Percentiles rank a stretch among this genome's conserved stretches.
These are phyloP conservation scores for Meganola albula DNA, from an alignment of 2,888 invertebrate species.

Conservation along the genomic window DNA sequence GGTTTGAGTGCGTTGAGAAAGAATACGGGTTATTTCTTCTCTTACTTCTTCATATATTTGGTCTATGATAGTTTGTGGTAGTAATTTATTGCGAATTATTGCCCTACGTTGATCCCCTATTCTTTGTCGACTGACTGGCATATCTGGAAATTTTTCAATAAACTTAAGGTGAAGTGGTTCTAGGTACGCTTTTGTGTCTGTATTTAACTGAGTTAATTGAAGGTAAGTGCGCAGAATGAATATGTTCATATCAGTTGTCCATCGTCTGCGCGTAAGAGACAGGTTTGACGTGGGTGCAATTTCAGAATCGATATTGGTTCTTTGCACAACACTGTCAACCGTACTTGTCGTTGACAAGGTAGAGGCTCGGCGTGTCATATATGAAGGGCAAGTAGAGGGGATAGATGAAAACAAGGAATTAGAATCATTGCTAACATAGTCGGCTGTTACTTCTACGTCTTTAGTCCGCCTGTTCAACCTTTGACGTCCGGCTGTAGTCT, in stretches of 20 bases:
- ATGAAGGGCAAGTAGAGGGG: too few species aligned
- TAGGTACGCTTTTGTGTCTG: slow-evolving; percentile 2
- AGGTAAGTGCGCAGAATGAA: slow-evolving; percentile 1
- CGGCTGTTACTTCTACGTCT: too few species aligned
- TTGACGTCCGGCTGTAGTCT: too few species aligned
- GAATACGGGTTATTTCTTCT: background rate
- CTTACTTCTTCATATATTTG: slow-evolving; percentile 1
- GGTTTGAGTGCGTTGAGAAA: background rate
- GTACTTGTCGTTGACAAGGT: too few species aligned
- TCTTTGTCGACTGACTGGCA: too few species aligned
- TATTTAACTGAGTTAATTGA: background rate
- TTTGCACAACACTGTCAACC: too few species aligned
- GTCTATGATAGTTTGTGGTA: background rate
- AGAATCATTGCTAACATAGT: too few species aligned
- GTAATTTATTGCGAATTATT: slow-evolving; percentile 17
- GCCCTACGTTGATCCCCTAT: slow-evolving; percentile 20
- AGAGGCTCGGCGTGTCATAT: too few species aligned
- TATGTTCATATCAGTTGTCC: background rate
- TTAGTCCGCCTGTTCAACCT: too few species aligned
- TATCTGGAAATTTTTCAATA: slow-evolving; percentile 15
- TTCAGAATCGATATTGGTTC: background rate
- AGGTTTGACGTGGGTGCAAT: background rate
- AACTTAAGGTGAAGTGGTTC: slow-evolving; percentile 14
- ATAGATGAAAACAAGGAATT: too few species aligned
- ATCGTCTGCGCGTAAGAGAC: background rate